phyloP scores from a whole-genome alignment of 2,888 invertebrate species.

The Brachylomia viminalis region DNA sequence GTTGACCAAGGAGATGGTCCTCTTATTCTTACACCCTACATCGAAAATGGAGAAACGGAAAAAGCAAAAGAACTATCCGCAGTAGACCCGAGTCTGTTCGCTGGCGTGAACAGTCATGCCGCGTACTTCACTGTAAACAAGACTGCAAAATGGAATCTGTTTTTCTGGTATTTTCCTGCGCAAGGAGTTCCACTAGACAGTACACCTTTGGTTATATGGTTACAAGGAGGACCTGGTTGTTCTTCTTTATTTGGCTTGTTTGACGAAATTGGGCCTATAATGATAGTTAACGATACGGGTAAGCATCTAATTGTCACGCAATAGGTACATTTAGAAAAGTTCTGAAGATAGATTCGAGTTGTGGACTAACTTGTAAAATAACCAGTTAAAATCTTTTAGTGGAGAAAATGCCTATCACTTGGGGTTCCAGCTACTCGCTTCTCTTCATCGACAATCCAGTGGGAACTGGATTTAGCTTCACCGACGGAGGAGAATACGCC shows the following conservation, averaged over 20 bases:
- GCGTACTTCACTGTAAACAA: constrained; percentile 91
- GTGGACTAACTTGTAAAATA: background rate
- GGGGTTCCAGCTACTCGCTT: constrained; percentile 77
- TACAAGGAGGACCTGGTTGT: constrained; percentile 85
- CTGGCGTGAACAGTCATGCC: constrained; percentile 53
- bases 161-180: constrained; percentile 94
- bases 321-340: no score
- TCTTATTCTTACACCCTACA: constrained; percentile 53
- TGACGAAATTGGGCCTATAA: constrained; percentile 82
- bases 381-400: constrained; percentile 22
- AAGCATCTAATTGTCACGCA: background rate
- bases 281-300: constrained; percentile 33
- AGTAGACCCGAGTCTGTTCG: constrained; percentile 55
- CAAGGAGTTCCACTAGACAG: constrained; percentile 67
- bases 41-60: constrained; percentile 44
- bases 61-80: constrained; percentile 47
- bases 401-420: constrained; percentile 42
- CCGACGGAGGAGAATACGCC: constrained; percentile 37
- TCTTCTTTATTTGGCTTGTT: constrained; percentile 83
- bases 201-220: constrained; percentile 83
- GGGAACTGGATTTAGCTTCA: constrained; percentile 76
- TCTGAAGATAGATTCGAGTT: background rate
- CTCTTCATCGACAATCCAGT: constrained; percentile 91
- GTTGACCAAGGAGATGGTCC: constrained; percentile 17
- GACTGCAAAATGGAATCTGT: constrained; percentile 92